Conservation (phyloP, 37 sponge, comb jelly and placozoan species). For the Ianthella basta region DNA sequence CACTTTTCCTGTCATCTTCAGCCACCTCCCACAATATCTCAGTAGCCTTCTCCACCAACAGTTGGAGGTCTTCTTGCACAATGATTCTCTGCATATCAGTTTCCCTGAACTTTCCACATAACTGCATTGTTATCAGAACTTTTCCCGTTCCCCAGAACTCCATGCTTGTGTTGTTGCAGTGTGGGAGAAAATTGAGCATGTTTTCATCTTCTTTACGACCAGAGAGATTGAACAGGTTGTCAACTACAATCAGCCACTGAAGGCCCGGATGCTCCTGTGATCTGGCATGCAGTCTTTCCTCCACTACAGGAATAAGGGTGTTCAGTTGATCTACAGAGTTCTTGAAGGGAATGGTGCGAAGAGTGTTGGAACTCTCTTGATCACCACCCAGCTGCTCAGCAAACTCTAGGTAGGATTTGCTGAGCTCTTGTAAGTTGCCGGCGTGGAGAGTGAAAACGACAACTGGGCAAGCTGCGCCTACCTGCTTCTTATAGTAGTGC, state of each 20-base stretch:
- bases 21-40: not conserved
- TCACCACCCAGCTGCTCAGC: not conserved
- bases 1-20: not conserved
- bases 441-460: not conserved
- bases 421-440: not conserved
- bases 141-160: not conserved
- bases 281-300: no score
- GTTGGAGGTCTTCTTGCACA: not conserved
- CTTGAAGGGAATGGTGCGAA: no score
- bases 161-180: not conserved
- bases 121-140: constrained; percentile 14
- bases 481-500: not conserved
- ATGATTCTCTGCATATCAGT: not conserved
- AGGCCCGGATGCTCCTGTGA: not conserved
- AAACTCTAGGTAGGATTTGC: not conserved
- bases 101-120: not conserved
- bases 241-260: constrained; percentile 7
- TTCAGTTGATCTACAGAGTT: no score
- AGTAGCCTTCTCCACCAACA: not conserved
- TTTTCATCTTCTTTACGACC: not conserved
- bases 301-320: no score
- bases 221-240: constrained; percentile 1
- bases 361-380: no score
- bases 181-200: not conserved
- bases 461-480: not conserved